Evolutionary conservation across 1,140 invertebrate genomes (phyloP), one percentile per base, ranked within the genome.

Genomic region (Drosophila varians): DNA sequence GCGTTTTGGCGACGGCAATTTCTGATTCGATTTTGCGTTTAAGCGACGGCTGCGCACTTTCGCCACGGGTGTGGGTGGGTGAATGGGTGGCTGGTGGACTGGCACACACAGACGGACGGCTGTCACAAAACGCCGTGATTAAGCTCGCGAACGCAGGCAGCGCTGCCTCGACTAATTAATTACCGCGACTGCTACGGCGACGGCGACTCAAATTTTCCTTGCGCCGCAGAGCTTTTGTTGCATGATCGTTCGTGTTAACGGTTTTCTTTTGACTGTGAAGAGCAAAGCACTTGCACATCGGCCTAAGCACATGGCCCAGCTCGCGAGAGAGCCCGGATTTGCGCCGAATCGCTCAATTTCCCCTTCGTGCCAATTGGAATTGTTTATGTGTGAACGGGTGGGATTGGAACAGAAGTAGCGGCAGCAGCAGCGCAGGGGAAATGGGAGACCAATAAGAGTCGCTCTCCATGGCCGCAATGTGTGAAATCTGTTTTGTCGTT

Each of bases 201-300:
- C 28, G 28, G 28, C 28, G 28, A 31, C 14, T 38, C 53, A 31
- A 38, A 40, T 51, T 58, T 77, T 64, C 53, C 43, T 36, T 58
- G 69, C 43, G 61, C 62, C 69, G 61, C 73, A 57, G 68, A 77
- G 74, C 83, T 87, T 88, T 74, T 78, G 56, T 57, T 56, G 74
- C 83, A 77, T 77, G 83, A 87, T 87, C 83, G 80, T 84, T 65
- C 83, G 70, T 78, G 71, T 71, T 83, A 87, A 88, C 78, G 83
- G 83, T 87, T 58, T 72, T 45, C 65, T 73, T 71, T 76, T 75
- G 86, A 87, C 70, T 88, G 82, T 38, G 47, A 68, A 54, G 21
- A 47, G 28, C 43, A 40, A 8, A 28, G 57, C 45, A 45, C 57
- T 58, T 51, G 71, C 38, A 65, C 71, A 45, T 68, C 43, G 21